phyloP scores from a whole-genome alignment of 2,113 vertebrate genomes.

The Protobothrops mucrosquamatus region DNA sequence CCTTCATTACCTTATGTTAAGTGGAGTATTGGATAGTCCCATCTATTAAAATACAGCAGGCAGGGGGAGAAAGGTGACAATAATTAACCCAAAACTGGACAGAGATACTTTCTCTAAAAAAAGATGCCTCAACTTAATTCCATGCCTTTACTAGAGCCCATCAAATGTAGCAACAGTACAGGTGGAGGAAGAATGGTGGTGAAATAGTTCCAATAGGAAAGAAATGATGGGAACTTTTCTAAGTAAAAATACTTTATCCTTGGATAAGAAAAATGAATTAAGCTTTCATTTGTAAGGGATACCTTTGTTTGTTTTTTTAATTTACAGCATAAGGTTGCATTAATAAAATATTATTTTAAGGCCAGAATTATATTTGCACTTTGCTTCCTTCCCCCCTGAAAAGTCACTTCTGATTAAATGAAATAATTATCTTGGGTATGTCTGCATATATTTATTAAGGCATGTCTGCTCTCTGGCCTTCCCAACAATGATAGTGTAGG shows the following conservation, averaged over 20 bases:
- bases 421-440: not conserved
- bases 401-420: not conserved
- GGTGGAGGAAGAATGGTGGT: not conserved
- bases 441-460: not conserved
- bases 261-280: not conserved
- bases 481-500: not conserved
- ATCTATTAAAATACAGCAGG: not conserved
- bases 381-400: too few relatives aligned
- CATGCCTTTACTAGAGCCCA: not conserved
- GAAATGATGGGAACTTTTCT: not conserved
- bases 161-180: not conserved
- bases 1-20: not conserved
- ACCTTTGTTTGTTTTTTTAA: not conserved
- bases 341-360: not conserved
- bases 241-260: not conserved
- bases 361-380: not conserved
- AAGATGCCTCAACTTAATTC: not conserved
- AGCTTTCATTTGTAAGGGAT: not conserved
- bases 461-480: not conserved
- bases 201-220: not conserved
- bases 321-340: not conserved
- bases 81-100: not conserved
- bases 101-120: not conserved
- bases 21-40: not conserved
- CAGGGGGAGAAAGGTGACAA: not conserved